Conservation (phyloP, 2,113 vertebrate genomes). For the Sylvicapra grimmia region DNA sequence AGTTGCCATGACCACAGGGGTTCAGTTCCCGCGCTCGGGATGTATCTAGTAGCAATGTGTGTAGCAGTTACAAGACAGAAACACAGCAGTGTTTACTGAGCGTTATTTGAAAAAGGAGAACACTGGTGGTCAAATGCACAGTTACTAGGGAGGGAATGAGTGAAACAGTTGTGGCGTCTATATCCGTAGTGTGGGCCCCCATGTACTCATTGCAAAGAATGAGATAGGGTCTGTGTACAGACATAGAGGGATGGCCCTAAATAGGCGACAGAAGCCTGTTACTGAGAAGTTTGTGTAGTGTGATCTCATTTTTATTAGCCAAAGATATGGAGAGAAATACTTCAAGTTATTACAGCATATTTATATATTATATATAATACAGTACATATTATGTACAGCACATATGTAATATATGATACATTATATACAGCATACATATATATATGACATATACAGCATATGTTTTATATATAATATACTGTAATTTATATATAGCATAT, state of each 20-base stretch:
- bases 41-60: neutral
- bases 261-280: neutral
- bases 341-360: neutral
- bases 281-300: neutral
- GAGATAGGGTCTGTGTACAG: neutral
- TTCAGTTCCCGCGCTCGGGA: rapidly evolving
- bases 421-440: neutral
- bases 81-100: neutral
- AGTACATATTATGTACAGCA: neutral
- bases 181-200: neutral
- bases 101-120: neutral
- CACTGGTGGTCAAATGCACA: too few species aligned
- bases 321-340: neutral
- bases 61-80: neutral
- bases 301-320: neutral
- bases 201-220: neutral
- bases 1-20: neutral
- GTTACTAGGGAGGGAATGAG: neutral
- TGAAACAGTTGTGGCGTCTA: neutral
- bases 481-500: neutral
- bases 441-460: neutral
- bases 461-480: neutral
- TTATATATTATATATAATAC: neutral
- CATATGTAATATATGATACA: neutral
- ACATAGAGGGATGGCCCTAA: neutral